A percentile compares a stretch with the other conserved stretches of the same genome.
phyloP scores from a whole-genome alignment of 2,888 invertebrate species.

The Drosophila conformis region DNA sequence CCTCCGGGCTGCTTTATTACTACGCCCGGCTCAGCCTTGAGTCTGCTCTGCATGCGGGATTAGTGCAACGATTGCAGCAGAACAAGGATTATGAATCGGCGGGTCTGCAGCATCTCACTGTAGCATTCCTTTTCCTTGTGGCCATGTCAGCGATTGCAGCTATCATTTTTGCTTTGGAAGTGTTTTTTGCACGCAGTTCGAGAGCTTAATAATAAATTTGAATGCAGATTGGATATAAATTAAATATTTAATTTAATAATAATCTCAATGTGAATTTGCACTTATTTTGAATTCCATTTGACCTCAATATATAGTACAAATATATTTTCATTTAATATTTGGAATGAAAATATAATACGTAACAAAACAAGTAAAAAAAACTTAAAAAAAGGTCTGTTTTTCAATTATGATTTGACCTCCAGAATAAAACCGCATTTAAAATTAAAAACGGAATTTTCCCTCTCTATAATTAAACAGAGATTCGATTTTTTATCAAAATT shows the following conservation, averaged over 20 bases:
- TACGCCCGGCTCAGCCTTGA: slow-evolving; percentile 70
- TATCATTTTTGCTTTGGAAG: slow-evolving; percentile 47
- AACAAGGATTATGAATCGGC: slow-evolving; percentile 67
- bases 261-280: background rate
- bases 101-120: slow-evolving; percentile 68
- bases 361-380: background rate
- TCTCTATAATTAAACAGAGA: no score
- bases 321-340: background rate
- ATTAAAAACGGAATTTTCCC: background rate
- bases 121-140: slow-evolving; percentile 68
- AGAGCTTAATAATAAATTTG: background rate
- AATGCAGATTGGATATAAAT: background rate
- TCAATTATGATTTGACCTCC: background rate
- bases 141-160: slow-evolving; percentile 44
- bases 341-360: background rate
- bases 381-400: no score
- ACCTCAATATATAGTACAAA: background rate
- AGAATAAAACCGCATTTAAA: background rate
- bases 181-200: slow-evolving; percentile 13
- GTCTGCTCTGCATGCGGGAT: slow-evolving; percentile 66
- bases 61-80: slow-evolving; percentile 62
- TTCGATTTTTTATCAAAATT: no score
- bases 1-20: slow-evolving; percentile 71
- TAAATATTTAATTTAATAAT: background rate
- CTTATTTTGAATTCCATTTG: background rate